phyloP scores from a whole-genome alignment of 2,797 vertebrate genomes.

The Lophotriccus pileatus region DNA sequence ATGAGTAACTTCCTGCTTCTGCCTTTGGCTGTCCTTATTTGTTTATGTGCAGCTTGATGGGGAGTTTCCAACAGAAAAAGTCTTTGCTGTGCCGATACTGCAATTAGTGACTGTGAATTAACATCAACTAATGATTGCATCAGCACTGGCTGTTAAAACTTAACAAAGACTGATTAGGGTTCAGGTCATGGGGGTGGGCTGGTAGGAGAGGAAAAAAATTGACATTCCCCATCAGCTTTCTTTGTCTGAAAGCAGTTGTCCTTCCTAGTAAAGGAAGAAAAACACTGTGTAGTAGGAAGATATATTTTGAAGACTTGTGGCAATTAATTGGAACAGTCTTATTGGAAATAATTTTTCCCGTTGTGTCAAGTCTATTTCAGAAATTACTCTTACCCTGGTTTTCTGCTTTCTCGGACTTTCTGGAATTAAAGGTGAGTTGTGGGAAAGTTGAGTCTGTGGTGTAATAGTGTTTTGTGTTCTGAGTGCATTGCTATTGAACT shows the following conservation, averaged over 20 bases:
- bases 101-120: background rate
- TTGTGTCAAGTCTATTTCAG: background rate
- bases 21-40: background rate
- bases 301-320: background rate
- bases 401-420: background rate
- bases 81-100: background rate
- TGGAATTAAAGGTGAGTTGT: background rate
- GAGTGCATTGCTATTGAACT: background rate
- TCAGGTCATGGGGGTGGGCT: background rate
- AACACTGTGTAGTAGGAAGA: background rate
- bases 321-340: background rate
- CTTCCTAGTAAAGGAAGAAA: background rate
- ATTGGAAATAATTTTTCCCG: background rate
- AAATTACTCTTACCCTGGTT: background rate
- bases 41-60: background rate
- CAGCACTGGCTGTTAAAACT: background rate
- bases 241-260: background rate
- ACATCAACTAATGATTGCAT: background rate
- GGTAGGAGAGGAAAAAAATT: background rate
- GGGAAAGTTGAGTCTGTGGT: background rate
- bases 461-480: background rate
- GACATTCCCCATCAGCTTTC: background rate
- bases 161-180: background rate
- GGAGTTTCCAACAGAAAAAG: background rate
- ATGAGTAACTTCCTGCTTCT: background rate